Percentiles rank a stretch among this genome's conserved stretches.
Conservation (phyloP, 2,888 invertebrate species). For the Alloplasta piceator region DNA sequence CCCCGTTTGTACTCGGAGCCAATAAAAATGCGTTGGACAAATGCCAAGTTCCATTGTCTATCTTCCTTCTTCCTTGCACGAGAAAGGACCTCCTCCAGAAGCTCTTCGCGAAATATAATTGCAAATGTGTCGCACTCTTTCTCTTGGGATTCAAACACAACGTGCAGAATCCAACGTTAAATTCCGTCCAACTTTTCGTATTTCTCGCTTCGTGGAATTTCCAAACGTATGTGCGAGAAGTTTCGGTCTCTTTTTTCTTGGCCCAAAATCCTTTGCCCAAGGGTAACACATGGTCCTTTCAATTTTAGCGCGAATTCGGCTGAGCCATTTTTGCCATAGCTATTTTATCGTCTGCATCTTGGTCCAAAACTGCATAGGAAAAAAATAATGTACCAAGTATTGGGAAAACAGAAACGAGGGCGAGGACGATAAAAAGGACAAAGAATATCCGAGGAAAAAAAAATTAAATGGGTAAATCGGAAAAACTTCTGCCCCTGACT, state of each 20-base stretch:
- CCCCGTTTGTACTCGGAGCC: background rate
- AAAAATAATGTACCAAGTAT: background rate
- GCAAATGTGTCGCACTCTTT: background rate
- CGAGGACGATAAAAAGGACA: background rate
- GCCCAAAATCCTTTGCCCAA: background rate
- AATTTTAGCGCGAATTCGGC: slow-evolving; percentile 10
- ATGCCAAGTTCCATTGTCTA: slow-evolving; percentile 51
- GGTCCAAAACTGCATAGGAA: background rate
- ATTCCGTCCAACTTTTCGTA: slow-evolving; percentile 1
- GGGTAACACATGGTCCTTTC: slow-evolving; percentile 12
- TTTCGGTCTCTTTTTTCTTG: background rate
- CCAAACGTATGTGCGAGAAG: background rate
- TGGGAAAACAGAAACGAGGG: background rate
- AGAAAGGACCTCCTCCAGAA: slow-evolving; percentile 27
- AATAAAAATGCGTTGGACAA: slow-evolving; percentile 40
- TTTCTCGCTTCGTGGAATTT: slow-evolving; percentile 10
- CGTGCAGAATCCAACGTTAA: background rate
- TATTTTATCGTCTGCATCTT: background rate
- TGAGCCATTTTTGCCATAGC: background rate
- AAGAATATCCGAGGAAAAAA: background rate
- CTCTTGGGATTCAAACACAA: background rate
- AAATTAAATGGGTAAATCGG: background rate
- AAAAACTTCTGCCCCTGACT: too few relatives aligned
- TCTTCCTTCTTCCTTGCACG: slow-evolving; percentile 15
- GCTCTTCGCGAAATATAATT: slow-evolving; percentile 27